Conservation (phyloP, 2,888 invertebrate species). For the Lithophane leautieri region DNA sequence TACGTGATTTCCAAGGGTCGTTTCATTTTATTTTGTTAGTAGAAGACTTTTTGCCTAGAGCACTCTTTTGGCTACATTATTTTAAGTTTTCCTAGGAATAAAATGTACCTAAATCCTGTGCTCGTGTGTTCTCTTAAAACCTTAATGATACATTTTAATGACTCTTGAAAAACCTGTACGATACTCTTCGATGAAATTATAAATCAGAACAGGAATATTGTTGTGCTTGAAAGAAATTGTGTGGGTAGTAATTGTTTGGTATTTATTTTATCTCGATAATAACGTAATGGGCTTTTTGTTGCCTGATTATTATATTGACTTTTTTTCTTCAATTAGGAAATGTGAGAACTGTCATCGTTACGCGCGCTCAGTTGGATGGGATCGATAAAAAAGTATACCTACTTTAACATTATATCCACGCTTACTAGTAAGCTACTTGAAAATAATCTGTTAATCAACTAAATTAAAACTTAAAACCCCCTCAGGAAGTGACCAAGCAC, state of each 20-base stretch:
- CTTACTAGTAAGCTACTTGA: not conserved
- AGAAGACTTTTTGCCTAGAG: not conserved
- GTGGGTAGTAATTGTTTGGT: not conserved
- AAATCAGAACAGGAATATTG: not conserved
- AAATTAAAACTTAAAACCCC: not conserved
- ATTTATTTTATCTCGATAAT: not conserved
- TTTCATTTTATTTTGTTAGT: slow-evolving; percentile 24
- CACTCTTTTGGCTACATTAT: not conserved
- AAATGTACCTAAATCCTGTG: not conserved
- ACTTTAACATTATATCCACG: not conserved
- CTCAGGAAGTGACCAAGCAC: not conserved
- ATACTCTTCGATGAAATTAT: slow-evolving; percentile 11
- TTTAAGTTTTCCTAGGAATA: slow-evolving; percentile 4
- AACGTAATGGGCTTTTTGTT: too few species aligned
- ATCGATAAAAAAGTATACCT: too few species aligned
- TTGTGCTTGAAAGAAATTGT: not conserved
- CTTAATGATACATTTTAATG: slow-evolving; percentile 54
- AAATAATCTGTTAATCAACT: not conserved
- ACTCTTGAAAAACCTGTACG: slow-evolving; percentile 25
- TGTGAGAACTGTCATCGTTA: too few species aligned
- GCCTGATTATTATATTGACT: too few species aligned
- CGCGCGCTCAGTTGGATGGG: not conserved
- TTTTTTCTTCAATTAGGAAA: too few species aligned
- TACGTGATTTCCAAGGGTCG: not conserved
- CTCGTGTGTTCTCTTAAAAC: slow-evolving; percentile 13